Percentiles rank a stretch among this genome's conserved stretches.
These are phyloP conservation scores for Sigmodon hispidus DNA, from an alignment of 2,113 vertebrate species.

Conservation along the genomic window DNA sequence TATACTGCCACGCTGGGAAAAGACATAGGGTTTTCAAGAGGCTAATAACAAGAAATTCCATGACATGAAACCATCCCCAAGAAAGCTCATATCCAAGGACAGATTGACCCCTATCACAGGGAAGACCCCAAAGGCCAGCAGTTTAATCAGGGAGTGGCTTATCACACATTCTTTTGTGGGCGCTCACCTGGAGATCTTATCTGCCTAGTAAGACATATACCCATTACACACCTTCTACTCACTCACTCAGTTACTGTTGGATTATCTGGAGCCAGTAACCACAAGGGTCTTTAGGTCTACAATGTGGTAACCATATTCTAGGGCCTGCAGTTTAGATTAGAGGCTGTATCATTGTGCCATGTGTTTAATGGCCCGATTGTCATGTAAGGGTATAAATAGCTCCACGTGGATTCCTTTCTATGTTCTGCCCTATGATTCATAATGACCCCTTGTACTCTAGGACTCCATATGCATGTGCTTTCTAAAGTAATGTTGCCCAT, in stretches of 20 bases:
- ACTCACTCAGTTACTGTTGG: neutral
- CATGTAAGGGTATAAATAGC: neutral
- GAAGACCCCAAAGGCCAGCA: neutral
- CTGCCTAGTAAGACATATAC: neutral
- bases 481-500: neutral
- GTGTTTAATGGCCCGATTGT: neutral
- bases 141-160: neutral
- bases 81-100: neutral
- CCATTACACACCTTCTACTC: neutral
- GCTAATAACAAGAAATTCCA: too few species aligned
- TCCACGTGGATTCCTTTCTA: neutral
- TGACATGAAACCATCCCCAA: neutral
- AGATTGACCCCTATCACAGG: neutral
- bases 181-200: neutral
- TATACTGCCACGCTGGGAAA: neutral
- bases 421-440: neutral
- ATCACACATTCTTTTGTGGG: neutral
- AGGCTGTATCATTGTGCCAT: neutral
- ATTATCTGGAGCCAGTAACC: neutral
- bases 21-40: neutral
- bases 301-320: neutral
- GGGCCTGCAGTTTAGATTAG: neutral
- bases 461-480: neutral
- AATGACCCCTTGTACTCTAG: neutral
- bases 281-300: neutral